These are phyloP conservation scores for Brachyhypopomus gauderio DNA, from an alignment of 2,113 vertebrate species.

Conservation along the genomic window DNA sequence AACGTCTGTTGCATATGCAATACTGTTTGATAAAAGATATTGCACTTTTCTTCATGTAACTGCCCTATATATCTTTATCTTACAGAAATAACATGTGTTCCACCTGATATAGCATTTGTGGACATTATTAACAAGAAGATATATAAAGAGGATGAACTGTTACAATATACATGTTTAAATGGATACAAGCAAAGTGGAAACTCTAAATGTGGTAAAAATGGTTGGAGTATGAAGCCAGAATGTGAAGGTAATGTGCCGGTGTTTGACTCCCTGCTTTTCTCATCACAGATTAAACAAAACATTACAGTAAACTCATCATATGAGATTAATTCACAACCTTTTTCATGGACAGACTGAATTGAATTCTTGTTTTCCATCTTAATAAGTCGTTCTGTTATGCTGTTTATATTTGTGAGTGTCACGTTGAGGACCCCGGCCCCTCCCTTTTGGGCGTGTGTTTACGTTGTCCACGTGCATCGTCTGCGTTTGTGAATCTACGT, in stretches of 20 bases:
- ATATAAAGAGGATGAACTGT: conserved; percentile 47
- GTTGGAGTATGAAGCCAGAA: conserved; percentile 62
- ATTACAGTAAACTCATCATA: neutral
- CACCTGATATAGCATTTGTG: conserved; percentile 42
- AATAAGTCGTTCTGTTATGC: neutral
- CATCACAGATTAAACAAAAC: neutral
- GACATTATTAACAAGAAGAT: rapidly evolving
- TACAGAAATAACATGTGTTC: conserved; percentile 57
- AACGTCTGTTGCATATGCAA: too few species aligned
- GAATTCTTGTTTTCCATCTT: neutral
- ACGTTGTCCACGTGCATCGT: too few species aligned
- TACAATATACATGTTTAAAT: conserved; percentile 20
- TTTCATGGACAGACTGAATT: too few species aligned
- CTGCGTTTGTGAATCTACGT: too few species aligned
- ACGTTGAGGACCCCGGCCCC: too few species aligned
- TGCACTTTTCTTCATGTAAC: too few species aligned
- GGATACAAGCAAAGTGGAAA: conserved; percentile 7
- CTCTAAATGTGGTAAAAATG: conserved; percentile 53
- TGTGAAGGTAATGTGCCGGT: conserved; percentile 61
- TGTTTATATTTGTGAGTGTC: neutral
- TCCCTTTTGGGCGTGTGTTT: too few species aligned
- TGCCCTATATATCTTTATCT: neutral
- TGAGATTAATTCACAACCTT: neutral
- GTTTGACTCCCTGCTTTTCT: neutral
- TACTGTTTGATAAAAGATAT: too few species aligned